A percentile compares a stretch with the other conserved stretches of the same genome.
Conservation (phyloP, 2,797 vertebrate genomes). For the Pseudopleuronectes americanus region DNA sequence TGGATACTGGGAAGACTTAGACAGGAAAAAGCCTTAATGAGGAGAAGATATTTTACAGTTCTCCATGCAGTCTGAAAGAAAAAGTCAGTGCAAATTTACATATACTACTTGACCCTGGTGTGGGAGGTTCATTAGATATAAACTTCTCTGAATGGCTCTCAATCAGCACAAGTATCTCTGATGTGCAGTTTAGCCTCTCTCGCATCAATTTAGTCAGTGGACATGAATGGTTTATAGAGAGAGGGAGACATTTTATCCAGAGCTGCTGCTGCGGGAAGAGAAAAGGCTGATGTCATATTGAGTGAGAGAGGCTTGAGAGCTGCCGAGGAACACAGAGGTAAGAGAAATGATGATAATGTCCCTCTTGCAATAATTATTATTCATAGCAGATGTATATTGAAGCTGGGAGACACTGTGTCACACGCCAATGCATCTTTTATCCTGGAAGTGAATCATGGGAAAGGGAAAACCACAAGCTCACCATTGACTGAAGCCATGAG, state of each 20-base stretch:
- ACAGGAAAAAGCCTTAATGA: background rate
- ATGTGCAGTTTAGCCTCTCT: slow-evolving; percentile 21
- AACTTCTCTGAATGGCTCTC: slow-evolving; percentile 28
- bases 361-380: slow-evolving; percentile 28
- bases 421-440: slow-evolving; percentile 4
- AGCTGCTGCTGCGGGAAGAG: slow-evolving; percentile 22
- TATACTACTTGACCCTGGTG: slow-evolving; percentile 18
- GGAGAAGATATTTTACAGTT: background rate
- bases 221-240: slow-evolving; percentile 22
- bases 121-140: slow-evolving; percentile 9
- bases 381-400: slow-evolving; percentile 13
- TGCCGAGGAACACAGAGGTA: background rate
- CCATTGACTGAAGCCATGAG: background rate
- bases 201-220: slow-evolving; percentile 11
- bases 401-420: slow-evolving; percentile 4
- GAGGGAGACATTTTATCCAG: slow-evolving; percentile 5
- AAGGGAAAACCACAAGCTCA: background rate
- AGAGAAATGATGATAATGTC: slow-evolving; percentile 28
- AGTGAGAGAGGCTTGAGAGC: slow-evolving; percentile 33
- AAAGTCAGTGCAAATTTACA: slow-evolving; percentile 12
- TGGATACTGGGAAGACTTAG: background rate
- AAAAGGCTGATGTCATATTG: slow-evolving; percentile 1
- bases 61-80: background rate
- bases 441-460: background rate
- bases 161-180: slow-evolving; percentile 26